Base-by-base conservation (phyloP, 2,888 invertebrate genomes). In the Exocentrus adspersus region DNA sequence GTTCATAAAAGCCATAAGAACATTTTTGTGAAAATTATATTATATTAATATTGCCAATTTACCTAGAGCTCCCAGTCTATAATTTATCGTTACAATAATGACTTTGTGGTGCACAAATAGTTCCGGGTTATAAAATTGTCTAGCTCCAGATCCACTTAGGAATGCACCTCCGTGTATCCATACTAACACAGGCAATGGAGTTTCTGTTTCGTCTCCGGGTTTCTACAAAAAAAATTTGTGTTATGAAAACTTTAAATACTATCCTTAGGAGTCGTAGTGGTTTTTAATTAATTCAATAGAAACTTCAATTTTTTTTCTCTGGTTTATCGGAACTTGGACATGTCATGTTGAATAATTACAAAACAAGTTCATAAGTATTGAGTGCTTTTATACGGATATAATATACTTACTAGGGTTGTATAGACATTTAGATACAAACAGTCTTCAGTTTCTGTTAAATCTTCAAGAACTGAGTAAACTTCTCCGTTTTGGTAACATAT, bases 131-230 rank as follows among this genome's bases (percentile, higher is more conserved):
- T 62, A 60, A 1, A 41, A 21, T 41, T 68, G 48, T 30, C 51
- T 45, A 17, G 60, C 67, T 1, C 61, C 68, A 61, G 67, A 62
- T 1, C 60, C 54, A 2, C 24, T 17, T n/a, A 16, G 61, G 43
- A 72, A 76, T 1, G 65, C 72, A 2, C 78, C 78, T 5, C 77
- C 78, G 45, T 75, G 72, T 17, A 78, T 68, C 52, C 61, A 76
- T 12, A 77, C 69, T 66, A 74, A 72, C 0, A 78, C 77, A 28
- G 75, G 72, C 41, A 65, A 54, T 14, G 48, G 30, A n/a, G 24
- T 28, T 28, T 37, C 20, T 1, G 42, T 2, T 6, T 10, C 2
- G 3, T 59, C 14, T 1, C 50, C 20, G 37, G 65, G 60, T 41
- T 58, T 50, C 50, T 50, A 9, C 28, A 50, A 30, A 4, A 30